A percentile compares a stretch with the other conserved stretches of the same genome.
Conservation (phyloP, 2,888 invertebrate species). For the Dolichomitus sp. region DNA sequence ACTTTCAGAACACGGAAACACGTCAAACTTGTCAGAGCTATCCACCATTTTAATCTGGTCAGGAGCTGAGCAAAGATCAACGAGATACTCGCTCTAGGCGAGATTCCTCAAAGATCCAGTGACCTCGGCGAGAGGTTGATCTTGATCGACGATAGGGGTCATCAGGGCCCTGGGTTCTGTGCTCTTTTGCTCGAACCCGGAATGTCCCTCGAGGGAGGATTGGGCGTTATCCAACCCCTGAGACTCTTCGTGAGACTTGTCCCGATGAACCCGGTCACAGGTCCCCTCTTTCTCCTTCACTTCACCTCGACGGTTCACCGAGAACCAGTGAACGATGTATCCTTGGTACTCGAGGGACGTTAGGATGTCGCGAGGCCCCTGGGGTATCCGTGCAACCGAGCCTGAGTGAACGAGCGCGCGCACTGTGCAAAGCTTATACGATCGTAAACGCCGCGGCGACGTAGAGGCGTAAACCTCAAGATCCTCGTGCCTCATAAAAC, state of each 20-base stretch:
- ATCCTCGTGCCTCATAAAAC: slow-evolving; percentile 75
- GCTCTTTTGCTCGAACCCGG: slow-evolving; percentile 10
- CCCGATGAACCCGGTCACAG: slow-evolving; percentile 30
- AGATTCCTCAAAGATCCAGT: slow-evolving; percentile 9
- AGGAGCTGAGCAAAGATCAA: not conserved
- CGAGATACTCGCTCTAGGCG: not conserved
- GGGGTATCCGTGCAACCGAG: slow-evolving; percentile 55
- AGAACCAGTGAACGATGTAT: slow-evolving; percentile 8
- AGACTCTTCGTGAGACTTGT: slow-evolving; percentile 50
- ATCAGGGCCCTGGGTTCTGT: not conserved
- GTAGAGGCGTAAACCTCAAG: slow-evolving; percentile 67
- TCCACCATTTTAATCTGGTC: not conserved
- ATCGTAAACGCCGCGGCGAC: slow-evolving; percentile 76
- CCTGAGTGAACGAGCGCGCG: not conserved
- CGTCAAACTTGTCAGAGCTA: not conserved
- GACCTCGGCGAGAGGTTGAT: slow-evolving; percentile 19
- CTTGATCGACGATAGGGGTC: slow-evolving; percentile 36
- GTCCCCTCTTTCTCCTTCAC: slow-evolving; percentile 23
- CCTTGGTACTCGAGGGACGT: slow-evolving; percentile 43
- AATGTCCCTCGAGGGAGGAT: slow-evolving; percentile 43
- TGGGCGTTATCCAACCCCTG: slow-evolving; percentile 53
- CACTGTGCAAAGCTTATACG: slow-evolving; percentile 70
- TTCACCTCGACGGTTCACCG: slow-evolving; percentile 25
- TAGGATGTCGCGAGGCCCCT: slow-evolving; percentile 67
- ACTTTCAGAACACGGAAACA: not conserved